Percentiles rank a stretch among this genome's conserved stretches.
These are phyloP conservation scores for Vespertilio murinus DNA, from an alignment of 2,797 vertebrate genomes.

Conservation along the genomic window DNA sequence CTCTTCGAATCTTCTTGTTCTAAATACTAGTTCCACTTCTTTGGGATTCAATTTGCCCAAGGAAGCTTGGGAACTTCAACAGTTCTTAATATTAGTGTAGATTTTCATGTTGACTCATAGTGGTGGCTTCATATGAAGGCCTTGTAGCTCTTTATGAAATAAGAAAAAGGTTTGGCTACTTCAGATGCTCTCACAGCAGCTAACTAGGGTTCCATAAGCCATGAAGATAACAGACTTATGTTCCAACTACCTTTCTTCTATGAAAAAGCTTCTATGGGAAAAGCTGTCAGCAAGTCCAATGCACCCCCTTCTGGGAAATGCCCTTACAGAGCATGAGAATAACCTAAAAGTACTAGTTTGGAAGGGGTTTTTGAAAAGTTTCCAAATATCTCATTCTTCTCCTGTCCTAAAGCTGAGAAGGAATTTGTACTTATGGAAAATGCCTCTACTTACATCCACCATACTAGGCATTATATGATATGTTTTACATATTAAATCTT, in stretches of 20 bases:
- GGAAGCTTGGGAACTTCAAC: background rate
- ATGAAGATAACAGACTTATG: background rate
- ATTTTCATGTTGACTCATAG: slow-evolving; percentile 13
- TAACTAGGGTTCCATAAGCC: background rate
- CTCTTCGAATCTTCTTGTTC: background rate
- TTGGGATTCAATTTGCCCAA: background rate
- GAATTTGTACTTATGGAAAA: slow-evolving; percentile 11
- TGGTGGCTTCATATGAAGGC: background rate
- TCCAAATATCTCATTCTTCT: slow-evolving; percentile 42
- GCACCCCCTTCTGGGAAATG: background rate
- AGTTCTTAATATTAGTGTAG: background rate
- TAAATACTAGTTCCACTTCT: background rate
- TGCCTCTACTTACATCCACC: background rate
- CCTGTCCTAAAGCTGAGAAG: background rate
- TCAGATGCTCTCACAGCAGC: background rate
- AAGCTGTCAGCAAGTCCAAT: slow-evolving; percentile 6
- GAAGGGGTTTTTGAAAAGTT: slow-evolving; percentile 3
- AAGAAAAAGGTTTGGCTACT: background rate
- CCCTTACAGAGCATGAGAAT: background rate
- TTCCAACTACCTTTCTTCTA: background rate
- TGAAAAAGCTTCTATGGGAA: slow-evolving; percentile 25
- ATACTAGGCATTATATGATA: background rate
- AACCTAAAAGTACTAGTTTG: background rate
- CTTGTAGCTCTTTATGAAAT: background rate
- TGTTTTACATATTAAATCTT: background rate